Evolutionary conservation across 2,797 vertebrate genomes (phyloP).

Genomic region (Anomalospiza imberbis): DNA sequence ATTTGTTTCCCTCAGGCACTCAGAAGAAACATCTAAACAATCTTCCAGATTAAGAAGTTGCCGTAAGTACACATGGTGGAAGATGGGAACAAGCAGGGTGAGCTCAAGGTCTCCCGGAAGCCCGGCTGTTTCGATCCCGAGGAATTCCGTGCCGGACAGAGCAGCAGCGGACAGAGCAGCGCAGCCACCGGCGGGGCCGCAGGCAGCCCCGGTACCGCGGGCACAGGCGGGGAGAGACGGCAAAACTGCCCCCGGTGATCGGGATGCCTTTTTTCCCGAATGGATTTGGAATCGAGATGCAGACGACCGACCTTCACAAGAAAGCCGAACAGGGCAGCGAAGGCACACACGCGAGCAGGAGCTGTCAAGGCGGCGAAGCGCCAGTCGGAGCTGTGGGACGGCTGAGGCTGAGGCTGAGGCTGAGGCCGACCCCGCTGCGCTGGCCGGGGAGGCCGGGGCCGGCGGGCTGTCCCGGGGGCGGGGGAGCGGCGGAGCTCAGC

Average conservation of each 20-base stretch:
- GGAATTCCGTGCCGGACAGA: background rate
- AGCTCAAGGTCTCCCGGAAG: background rate
- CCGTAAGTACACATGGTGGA: fast-evolving
- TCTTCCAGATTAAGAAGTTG: background rate
- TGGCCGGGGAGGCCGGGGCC: too few species aligned
- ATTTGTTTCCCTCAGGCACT: background rate
- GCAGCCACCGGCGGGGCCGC: fast-evolving
- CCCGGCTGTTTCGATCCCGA: background rate
- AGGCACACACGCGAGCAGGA: background rate
- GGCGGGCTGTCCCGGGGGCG: too few species aligned
- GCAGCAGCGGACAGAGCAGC: background rate
- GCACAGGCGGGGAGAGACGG: background rate
- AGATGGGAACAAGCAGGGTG: background rate
- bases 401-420: too few species aligned
- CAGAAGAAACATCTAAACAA: background rate
- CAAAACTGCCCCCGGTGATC: background rate
- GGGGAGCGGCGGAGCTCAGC: background rate
- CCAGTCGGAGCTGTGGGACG: fast-evolving
- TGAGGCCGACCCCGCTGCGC: fast-evolving
- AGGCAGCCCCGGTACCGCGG: background rate
- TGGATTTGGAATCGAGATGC: background rate
- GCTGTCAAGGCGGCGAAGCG: too few species aligned
- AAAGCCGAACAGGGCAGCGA: background rate
- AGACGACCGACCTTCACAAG: background rate
- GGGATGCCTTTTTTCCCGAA: too few species aligned